Evolutionary conservation across 2,888 invertebrate genomes (phyloP), one percentile per base, ranked within the genome.

Genomic region (Cryptus armator): DNA sequence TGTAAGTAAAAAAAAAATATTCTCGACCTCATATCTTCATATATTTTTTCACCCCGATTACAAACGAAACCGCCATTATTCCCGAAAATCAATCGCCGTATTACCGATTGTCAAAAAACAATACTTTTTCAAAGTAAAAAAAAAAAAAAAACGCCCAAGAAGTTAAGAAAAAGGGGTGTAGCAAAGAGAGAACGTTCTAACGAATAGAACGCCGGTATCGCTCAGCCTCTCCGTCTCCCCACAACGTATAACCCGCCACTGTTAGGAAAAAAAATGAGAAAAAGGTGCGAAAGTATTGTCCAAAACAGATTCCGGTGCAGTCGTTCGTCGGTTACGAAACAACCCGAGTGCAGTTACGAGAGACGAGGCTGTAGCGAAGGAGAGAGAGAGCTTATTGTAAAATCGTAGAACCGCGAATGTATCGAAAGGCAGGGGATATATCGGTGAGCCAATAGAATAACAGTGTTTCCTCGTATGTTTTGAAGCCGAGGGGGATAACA

Each of bases 391-490:
- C 72, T 68, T 51, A 70, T 86, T 82, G 86, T 87, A 81, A 88
- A 85, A 77, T 53, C 84, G 84, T 82, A 76, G 87, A 24, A 59
- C 59, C 87, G 88, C 86, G 89, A 90, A 81, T 79, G 66, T 56
- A 75, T 62, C 85, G 76, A 74, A 84, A 86, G 87, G 10, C 46
- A 24, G 3, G 90, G 87, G 84, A 3, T 84, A 87, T 88, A 87
- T 88, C 90, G 86, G 85, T 85, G 89, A 89, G 89, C 93, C 93
- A 92, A 93, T 92, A 87, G 91, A 91, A 92, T 91, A 92, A 92
- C 92, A 92, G 92, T 91, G 89, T 92, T 90, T 90, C 90, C 89
- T 90, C 89, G 89, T 88, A 89, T 91, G 90, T 91, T 92, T 90
- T 90, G 51, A 5, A 16, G 51, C n/a, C n/a, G 51, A 9, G 37